Base-by-base conservation (phyloP, 2,888 invertebrate species). In the Lasioglossum figueresi region DNA sequence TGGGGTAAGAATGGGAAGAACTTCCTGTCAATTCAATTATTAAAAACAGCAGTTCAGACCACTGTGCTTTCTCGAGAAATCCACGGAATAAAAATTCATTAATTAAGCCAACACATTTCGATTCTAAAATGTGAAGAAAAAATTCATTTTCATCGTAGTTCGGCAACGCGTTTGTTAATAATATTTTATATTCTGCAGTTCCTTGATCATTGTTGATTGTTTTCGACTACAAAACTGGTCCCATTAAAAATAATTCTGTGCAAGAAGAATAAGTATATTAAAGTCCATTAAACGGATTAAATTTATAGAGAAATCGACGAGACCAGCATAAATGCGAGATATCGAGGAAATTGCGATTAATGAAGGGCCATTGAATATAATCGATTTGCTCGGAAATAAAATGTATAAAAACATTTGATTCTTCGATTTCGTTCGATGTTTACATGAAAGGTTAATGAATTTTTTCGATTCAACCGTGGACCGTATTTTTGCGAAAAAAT, bases 1-100 rank as follows among this genome's bases (percentile, higher is more conserved):
- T 94, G 97, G 97, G 95, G 98, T 98, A 94, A 96, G 96, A 95
- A 70, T 70, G n/a, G 40, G 34, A 70, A 14, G 40, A 40, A 40
- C 40, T 70, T 40, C 37, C 34, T 70, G 23, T 70, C n/a, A n/a
- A 40, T 70, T 70, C 2, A 70, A 70, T 70, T 14, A 70, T 70
- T 70, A 40, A 70, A 12, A 45, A 45, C 16, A 45, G 16, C 45
- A 45, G 16, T 45, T 45, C 45, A 45, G 4, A 45, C 16, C 45
- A 45, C 45, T 45, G 16, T 45, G 45, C 45, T 45, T 45, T 4
- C 16, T 16, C 14, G 45, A 16, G 16, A 45, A 16, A 45, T 16
- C 45, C 19, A 5, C 45, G 45, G 45, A 45, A 16, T 5, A 19
- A 45, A 45, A 45, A 45, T 45, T 45, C 45, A 45, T 16, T 45